Percentiles rank a stretch among this genome's conserved stretches.
phyloP scores from a whole-genome alignment of 2,797 vertebrate species.

The Orestias chungarensis region DNA sequence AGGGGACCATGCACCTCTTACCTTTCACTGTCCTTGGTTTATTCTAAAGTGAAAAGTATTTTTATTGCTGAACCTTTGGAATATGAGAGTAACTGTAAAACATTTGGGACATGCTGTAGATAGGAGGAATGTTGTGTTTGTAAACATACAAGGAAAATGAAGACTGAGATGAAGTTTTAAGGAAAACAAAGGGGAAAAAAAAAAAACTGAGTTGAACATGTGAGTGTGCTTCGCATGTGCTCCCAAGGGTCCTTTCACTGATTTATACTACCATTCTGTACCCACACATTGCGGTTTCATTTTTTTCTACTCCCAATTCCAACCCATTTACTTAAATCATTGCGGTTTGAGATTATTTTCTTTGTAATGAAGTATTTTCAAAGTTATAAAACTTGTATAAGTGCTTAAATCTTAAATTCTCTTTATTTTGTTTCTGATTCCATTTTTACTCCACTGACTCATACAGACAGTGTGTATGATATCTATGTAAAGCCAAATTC shows the following conservation, averaged over 20 bases:
- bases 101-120: conserved; percentile 48
- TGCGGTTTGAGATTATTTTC: not conserved
- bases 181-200: not conserved
- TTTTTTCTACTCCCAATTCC: not conserved
- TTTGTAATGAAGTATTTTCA: not conserved
- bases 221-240: conserved; percentile 8
- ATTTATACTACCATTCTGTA: conserved; percentile 8
- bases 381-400: too few species aligned
- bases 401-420: too few species aligned
- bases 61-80: conserved; percentile 48
- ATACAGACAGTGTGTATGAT: not conserved
- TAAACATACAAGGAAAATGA: conserved; percentile 34
- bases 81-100: conserved; percentile 45
- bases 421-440: too few species aligned
- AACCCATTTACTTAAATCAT: not conserved
- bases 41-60: conserved; percentile 39
- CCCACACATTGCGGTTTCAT: not conserved
- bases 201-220: not conserved
- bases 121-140: conserved; percentile 46
- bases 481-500: not conserved
- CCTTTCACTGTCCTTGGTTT: conserved; percentile 49
- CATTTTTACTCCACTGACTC: too few species aligned
- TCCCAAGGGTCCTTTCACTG: not conserved
- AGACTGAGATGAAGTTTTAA: conserved; percentile 15
- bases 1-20: conserved; percentile 18